phyloP scores from a whole-genome alignment of 2,797 vertebrate genomes.

The Gallirallus australis region DNA sequence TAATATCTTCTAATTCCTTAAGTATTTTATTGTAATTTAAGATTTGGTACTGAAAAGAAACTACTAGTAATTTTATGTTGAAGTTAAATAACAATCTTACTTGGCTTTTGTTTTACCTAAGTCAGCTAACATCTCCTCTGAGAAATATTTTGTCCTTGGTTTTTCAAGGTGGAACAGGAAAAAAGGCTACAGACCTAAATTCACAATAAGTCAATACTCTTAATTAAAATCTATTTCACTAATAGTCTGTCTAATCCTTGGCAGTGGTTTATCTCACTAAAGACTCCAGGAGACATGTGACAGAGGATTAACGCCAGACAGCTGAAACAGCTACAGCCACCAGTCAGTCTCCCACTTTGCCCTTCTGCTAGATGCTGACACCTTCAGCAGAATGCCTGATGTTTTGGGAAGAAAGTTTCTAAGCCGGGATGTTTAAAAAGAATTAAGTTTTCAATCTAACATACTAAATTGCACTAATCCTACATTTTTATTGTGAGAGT shows the following conservation, averaged over 20 bases:
- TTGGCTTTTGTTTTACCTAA: neutral
- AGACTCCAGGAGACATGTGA: neutral
- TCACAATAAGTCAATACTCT: slow-evolving; percentile 17
- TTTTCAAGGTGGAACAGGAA: neutral
- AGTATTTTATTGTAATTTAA: neutral
- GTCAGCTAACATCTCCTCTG: neutral
- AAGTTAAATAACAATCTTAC: neutral
- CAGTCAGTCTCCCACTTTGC: neutral
- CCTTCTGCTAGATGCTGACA: neutral
- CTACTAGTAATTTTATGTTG: neutral
- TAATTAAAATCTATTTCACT: slow-evolving; percentile 53
- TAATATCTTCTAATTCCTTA: neutral
- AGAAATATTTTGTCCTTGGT: neutral
- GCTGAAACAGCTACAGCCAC: neutral
- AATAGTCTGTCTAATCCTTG: slow-evolving; percentile 12
- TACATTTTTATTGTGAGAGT: neutral
- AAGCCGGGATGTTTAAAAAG: neutral
- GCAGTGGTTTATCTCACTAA: slow-evolving; percentile 19
- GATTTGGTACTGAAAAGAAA: neutral
- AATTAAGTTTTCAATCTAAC: neutral
- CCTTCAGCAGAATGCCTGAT: neutral
- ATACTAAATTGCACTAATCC: neutral
- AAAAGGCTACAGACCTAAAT: neutral
- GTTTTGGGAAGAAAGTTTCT: neutral
- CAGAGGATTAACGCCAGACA: neutral